Percentiles rank a stretch among this genome's conserved stretches.
phyloP scores from a whole-genome alignment of 2,888 invertebrate species.

The Cryptus viduatorius region DNA sequence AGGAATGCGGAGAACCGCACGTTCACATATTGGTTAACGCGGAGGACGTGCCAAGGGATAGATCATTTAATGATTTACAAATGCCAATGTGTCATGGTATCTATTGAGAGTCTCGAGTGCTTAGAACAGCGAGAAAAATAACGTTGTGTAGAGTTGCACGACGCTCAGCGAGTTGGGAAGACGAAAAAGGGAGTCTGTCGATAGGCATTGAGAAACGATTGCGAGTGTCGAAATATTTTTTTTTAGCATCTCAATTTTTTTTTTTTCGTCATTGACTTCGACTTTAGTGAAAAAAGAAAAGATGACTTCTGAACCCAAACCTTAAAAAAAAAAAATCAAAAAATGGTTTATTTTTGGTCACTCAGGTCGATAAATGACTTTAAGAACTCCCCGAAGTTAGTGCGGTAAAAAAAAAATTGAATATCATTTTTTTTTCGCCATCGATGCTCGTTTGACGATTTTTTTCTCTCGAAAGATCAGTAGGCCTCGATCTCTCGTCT shows the following conservation, averaged over 20 bases:
- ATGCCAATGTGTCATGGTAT: conserved; percentile 60
- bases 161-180: background rate
- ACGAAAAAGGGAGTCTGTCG: background rate
- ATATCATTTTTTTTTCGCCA: background rate
- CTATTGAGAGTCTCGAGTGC: conserved; percentile 16
- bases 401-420: background rate
- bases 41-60: conserved; percentile 43
- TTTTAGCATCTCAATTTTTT: background rate
- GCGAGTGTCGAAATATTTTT: background rate
- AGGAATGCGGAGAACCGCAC: conserved; percentile 65
- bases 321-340: background rate
- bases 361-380: background rate
- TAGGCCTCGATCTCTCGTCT: background rate
- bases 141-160: conserved; percentile 20
- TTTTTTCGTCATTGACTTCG: background rate
- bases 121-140: conserved; percentile 39
- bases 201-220: conserved; percentile 12
- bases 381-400: background rate
- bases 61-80: conserved; percentile 63
- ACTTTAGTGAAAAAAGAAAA: background rate
- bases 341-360: background rate
- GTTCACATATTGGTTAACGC: conserved; percentile 26
- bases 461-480: background rate
- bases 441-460: conserved; percentile 63
- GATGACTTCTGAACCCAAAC: background rate